Percentiles rank a stretch among this genome's conserved stretches.
Evolutionary conservation across 2,888 invertebrate species (phyloP).

Genomic region (Perdita meconis): DNA sequence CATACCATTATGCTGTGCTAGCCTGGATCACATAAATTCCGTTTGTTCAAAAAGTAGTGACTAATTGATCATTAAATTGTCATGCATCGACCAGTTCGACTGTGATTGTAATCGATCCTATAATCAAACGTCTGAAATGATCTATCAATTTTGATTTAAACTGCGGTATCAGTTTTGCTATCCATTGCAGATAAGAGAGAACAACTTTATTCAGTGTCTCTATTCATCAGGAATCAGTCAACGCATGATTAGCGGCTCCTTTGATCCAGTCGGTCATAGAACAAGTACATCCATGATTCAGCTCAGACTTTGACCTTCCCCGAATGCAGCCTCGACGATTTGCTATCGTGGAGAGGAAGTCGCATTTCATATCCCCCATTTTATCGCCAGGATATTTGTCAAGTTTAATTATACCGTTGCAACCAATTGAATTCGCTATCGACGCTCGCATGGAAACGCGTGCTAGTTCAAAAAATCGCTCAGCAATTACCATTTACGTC

Average conservation of each 20-base stretch:
- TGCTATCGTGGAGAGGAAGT: too few species aligned
- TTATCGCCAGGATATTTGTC: too few species aligned
- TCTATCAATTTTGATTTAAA: neutral
- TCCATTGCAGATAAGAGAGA: neutral
- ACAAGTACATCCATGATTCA: too few species aligned
- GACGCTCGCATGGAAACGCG: too few species aligned
- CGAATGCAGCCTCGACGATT: too few species aligned
- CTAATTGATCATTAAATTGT: conserved; percentile 23
- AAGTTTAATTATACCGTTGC: too few species aligned
- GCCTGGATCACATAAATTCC: neutral
- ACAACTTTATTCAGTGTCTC: neutral
- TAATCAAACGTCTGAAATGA: neutral
- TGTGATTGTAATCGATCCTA: neutral
- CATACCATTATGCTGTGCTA: neutral
- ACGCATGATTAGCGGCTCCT: neutral
- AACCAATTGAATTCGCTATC: too few species aligned
- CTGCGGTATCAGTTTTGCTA: neutral
- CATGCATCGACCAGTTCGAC: neutral
- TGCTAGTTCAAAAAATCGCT: too few species aligned
- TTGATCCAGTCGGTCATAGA: neutral
- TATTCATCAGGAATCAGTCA: neutral
- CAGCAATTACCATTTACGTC: neutral
- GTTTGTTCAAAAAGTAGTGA: neutral
- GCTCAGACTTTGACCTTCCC: too few species aligned
- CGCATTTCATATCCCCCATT: too few species aligned